Evolutionary conservation across 2,888 invertebrate species (phyloP).

Genomic region (Xylocampa areola): DNA sequence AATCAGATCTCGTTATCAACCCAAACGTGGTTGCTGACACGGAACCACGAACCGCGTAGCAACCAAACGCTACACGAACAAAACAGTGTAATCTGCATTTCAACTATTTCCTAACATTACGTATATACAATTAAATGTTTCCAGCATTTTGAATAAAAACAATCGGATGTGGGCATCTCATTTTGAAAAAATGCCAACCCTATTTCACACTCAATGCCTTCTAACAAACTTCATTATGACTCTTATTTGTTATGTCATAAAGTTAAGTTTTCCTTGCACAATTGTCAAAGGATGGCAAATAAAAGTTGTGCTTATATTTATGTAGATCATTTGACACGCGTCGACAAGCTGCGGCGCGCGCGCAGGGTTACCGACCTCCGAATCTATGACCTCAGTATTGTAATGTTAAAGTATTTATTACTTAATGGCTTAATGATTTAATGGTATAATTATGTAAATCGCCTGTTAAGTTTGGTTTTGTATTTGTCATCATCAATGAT

Average conservation of each 20-base stretch:
- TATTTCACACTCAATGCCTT: constrained; percentile 16
- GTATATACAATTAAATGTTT: constrained; percentile 84
- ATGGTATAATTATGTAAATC: constrained; percentile 51
- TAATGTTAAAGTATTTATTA: constrained; percentile 58
- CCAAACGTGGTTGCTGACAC: constrained; percentile 60
- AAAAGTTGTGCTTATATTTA: constrained; percentile 55
- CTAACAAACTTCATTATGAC: not conserved
- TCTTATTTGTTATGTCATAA: constrained; percentile 33
- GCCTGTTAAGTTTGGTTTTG: constrained; percentile 19
- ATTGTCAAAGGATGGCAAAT: constrained; percentile 38
- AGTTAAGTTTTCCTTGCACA: constrained; percentile 47
- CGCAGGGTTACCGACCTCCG: constrained; percentile 65
- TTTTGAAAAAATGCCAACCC: constrained; percentile 64
- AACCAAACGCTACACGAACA: constrained; percentile 56
- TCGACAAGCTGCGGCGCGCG: constrained; percentile 67
- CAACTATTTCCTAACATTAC: constrained; percentile 71
- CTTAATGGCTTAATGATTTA: constrained; percentile 57
- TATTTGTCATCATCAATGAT: constrained; percentile 46
- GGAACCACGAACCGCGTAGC: constrained; percentile 62
- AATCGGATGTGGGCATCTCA: constrained; percentile 81
- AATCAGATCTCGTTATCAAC: constrained; percentile 62
- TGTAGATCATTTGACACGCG: constrained; percentile 78
- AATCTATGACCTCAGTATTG: constrained; percentile 72
- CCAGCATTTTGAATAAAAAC: constrained; percentile 84
- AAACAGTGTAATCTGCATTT: constrained; percentile 66